These are phyloP conservation scores for Hippolais icterina DNA, from an alignment of 2,113 vertebrate genomes.

Conservation along the genomic window DNA sequence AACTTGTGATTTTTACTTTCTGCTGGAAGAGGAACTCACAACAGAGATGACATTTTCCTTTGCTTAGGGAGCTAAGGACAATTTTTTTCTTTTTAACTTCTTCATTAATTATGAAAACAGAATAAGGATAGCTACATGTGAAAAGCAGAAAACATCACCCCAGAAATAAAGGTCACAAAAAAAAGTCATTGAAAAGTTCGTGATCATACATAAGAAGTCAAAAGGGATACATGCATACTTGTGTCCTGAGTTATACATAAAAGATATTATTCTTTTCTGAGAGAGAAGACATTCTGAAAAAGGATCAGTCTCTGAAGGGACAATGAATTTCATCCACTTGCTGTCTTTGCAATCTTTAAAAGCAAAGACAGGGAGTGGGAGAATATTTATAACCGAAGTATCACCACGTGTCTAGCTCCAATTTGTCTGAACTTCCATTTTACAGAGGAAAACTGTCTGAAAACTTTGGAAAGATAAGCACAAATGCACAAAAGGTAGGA, in stretches of 20 bases:
- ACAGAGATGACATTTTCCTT: background rate
- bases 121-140: background rate
- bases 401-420: background rate
- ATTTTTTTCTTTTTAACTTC: background rate
- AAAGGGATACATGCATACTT: background rate
- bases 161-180: background rate
- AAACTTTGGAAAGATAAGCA: background rate
- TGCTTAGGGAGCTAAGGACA: background rate
- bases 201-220: background rate
- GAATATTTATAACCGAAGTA: background rate
- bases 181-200: background rate
- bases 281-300: background rate
- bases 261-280: background rate
- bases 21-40: background rate
- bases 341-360: background rate
- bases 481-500: background rate
- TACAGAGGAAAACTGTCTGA: background rate
- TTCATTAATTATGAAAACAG: background rate
- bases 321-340: background rate
- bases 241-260: background rate
- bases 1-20: background rate
- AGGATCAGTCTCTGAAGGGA: background rate
- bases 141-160: background rate
- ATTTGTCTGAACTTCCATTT: background rate
- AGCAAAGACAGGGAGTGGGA: background rate